Evolutionary conservation across 1,140 invertebrate species (phyloP), one percentile per base, ranked within the genome.

Genomic region (Drosophila bocqueti): DNA sequence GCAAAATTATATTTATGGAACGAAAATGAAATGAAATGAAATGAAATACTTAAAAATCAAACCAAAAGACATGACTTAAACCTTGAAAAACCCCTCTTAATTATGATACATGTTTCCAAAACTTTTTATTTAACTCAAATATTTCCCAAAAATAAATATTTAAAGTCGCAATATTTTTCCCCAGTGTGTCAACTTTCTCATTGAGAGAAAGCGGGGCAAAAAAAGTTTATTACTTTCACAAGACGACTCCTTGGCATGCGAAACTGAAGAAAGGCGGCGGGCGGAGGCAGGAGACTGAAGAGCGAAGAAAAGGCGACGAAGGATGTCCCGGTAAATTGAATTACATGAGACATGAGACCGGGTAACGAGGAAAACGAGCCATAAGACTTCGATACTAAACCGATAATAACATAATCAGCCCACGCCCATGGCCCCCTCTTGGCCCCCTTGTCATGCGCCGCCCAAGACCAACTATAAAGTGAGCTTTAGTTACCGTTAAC

Each of bases 371-470:
- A 54, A 67, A 76, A 76, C 63, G 75, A 68, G 75, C 62, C 62
- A 76, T 76, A 79, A 79, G 75, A 79, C 67, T 75, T 81, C 71
- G 85, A 87, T 89, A 87, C 78, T 87, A 89, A 87, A 81, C 81
- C 85, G 84, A 87, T 89, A 87, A 87, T 87, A 87, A 84, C 84
- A 89, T 87, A 87, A 87, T 87, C 84, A 75, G 74, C 63, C 65
- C 64, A 52, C 55, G 52, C 36, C 64, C 24, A 36, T 15, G 21
- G 36, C 4, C 16, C 15, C 66, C 36, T 1, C n/a, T 11, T 4
- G 0, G 2, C 2, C 26, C 4, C 26, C 10, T 18, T 3, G 6
- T 11, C 31, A 21, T 15, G n/a, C n/a, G 29, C 47, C 46, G 38
- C 47, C 47, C 57, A 73, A 52, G 46, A 31, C 36, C 49, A 60